Base-by-base conservation (phyloP, 2,113 vertebrate genomes). In the Cyprinodon brontotheroides region DNA sequence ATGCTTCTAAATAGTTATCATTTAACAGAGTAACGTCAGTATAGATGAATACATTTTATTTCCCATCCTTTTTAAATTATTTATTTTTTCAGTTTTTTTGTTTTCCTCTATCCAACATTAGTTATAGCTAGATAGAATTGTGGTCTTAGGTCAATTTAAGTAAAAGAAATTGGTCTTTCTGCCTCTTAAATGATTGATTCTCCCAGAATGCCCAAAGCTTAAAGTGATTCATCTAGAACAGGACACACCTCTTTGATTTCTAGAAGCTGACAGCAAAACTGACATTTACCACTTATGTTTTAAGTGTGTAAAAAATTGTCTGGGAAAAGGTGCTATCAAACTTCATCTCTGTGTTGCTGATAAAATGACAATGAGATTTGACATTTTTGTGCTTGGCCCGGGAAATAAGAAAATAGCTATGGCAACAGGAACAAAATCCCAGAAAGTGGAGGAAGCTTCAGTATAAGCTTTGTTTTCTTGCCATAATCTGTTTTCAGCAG, bases 111-210 rank as follows among this genome's bases (percentile, higher is more conserved):
- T 22, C 38, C 45, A 61, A 10, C 41, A 11, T 47, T 14, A 3
- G 45, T 4, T 17, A 0, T 68, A 57, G 40, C 63, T 41, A 64
- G 29, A 11, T 66, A 61, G 68, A 15, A 66, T 63, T 71, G 66
- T 64, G 20, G 70, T 77, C 22, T 36, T 59, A 70, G 67, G 65
- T 59, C 37, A 12, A 20, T 59, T 71, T 50, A 61, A 63, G 60
- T 29, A 22, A 22, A 39, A 82, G 72, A 74, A 61, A 75, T 14
- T 62, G 50, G 17, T 70, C 62, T 77, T 53, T 70, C 12, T 69
- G 57, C 39, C 29, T 63, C 22, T 61, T 80, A 43, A 62, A 77
- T 78, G 77, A 87, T 89, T 68, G 73, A 87, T 86, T 86, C 59
- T 76, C 67, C 29, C 47, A 14, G 63, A 12, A 11, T 68, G 41